Conservation (phyloP, 2,888 invertebrate species). For the Papilio elwesi region DNA sequence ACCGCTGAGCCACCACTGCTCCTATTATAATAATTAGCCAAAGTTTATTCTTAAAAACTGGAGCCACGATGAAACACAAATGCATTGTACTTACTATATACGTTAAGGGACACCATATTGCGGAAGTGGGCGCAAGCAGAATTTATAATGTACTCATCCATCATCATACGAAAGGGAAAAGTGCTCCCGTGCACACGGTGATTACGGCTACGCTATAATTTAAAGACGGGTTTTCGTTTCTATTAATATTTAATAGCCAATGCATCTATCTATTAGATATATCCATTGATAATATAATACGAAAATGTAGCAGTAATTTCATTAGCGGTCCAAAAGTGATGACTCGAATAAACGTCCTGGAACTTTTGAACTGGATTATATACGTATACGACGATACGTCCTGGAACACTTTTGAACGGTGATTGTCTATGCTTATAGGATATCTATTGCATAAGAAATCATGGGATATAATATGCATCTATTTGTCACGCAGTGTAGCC, state of each 20-base stretch:
- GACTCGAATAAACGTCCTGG: too few relatives aligned
- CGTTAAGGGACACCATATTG: slow-evolving; percentile 56
- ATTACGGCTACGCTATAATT: slow-evolving; percentile 4
- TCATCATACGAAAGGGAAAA: slow-evolving; percentile 76
- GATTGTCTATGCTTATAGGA: too few relatives aligned
- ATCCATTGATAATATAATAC: not conserved
- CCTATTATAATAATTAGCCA: too few relatives aligned
- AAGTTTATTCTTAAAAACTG: too few relatives aligned
- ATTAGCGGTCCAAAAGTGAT: too few relatives aligned
- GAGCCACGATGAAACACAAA: slow-evolving; percentile 36
- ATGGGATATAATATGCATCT: too few relatives aligned
- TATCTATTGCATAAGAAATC: too few relatives aligned
- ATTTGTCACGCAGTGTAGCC: not conserved
- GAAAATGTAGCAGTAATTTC: too few relatives aligned
- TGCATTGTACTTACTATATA: slow-evolving; percentile 50
- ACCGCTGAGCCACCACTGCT: too few relatives aligned
- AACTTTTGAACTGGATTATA: too few relatives aligned
- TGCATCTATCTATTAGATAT: not conserved
- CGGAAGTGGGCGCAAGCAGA: slow-evolving; percentile 74
- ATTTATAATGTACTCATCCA: slow-evolving; percentile 71
- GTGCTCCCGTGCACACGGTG: slow-evolving; percentile 55
- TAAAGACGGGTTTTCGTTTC: not conserved
- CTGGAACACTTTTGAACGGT: too few relatives aligned
- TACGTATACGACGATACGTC: too few relatives aligned
- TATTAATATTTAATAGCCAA: not conserved